A percentile compares a stretch with the other conserved stretches of the same genome.
These are phyloP conservation scores for Germaria angustata DNA, from an alignment of 2,888 invertebrate species.

Conservation along the genomic window DNA sequence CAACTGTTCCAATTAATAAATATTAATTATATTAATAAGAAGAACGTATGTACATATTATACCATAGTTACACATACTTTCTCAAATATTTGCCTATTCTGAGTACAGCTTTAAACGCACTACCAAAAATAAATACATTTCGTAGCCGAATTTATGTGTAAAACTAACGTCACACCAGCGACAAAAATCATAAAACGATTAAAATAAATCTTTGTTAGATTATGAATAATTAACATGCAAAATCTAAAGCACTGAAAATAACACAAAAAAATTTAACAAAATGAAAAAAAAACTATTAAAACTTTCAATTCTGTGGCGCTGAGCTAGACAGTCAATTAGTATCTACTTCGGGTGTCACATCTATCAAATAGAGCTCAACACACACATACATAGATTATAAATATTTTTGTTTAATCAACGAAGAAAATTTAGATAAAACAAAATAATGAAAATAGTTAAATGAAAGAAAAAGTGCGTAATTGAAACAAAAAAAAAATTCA, in stretches of 20 bases:
- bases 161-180: background rate
- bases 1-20: no score
- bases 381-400: background rate
- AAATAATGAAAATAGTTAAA: background rate
- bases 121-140: no score
- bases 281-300: background rate
- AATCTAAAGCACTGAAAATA: background rate
- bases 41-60: no score
- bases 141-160: no score
- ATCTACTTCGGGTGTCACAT: background rate
- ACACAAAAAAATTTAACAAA: background rate
- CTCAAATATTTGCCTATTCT: no score
- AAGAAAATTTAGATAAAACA: background rate
- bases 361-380: no score
- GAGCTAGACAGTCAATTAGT: background rate
- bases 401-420: background rate
- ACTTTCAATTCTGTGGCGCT: background rate
- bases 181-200: constrained; percentile 14
- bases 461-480: background rate
- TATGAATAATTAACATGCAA: constrained; percentile 4
- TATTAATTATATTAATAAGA: no score
- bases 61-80: no score
- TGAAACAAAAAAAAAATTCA: background rate
- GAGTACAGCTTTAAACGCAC: no score
- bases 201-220: constrained; percentile 9